Base-by-base conservation (phyloP, 2,797 vertebrate genomes). In the Iguana delicatissima region DNA sequence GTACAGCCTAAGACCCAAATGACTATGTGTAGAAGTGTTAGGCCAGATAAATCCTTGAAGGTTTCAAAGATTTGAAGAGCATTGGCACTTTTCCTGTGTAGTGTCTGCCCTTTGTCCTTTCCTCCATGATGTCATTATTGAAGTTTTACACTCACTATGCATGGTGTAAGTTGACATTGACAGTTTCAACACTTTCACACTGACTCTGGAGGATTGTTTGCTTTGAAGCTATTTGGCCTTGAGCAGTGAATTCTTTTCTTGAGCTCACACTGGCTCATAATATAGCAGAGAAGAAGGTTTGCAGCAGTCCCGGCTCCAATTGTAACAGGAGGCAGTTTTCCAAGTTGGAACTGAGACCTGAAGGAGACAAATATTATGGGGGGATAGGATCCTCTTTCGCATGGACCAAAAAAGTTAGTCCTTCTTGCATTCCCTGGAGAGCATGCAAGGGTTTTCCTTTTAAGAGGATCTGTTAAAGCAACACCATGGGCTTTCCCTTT, bases 201-300 rank as follows among this genome's bases (percentile, higher is more conserved):
- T 92, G 97, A 97, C 98, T 98, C 98, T 96, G 95, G 98, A 98
- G 98, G 97, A 98, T 98, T 98, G 97, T 98, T 97, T 97, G 98
- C 99, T 99, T 99, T 99, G 98, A 99, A 98, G 98, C 98, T 98
- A 98, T 99, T 98, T 98, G 98, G 98, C 98, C 98, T 98, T 98
- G 98, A 99, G 98, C 98, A 96, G 97, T 98, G 98, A 98, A 98
- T 98, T 98, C 98, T 98, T 98, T 98, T 98, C 98, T 97, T 98
- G 98, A 98, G 97, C 98, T 98, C 98, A 96, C 96, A 97, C 96
- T 96, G 97, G 97, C 97, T 98, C 97, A 95, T 95, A 98, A 97
- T 97, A 97, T 97, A 88, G 59, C 97, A 95, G 96, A 96, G 96
- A 96, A 97, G 97, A 96, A 98, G 96, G 95, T 96, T 97, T 97